A percentile compares a stretch with the other conserved stretches of the same genome.
phyloP scores from a whole-genome alignment of 2,888 invertebrate genomes.

The Heteropelma amictum region DNA sequence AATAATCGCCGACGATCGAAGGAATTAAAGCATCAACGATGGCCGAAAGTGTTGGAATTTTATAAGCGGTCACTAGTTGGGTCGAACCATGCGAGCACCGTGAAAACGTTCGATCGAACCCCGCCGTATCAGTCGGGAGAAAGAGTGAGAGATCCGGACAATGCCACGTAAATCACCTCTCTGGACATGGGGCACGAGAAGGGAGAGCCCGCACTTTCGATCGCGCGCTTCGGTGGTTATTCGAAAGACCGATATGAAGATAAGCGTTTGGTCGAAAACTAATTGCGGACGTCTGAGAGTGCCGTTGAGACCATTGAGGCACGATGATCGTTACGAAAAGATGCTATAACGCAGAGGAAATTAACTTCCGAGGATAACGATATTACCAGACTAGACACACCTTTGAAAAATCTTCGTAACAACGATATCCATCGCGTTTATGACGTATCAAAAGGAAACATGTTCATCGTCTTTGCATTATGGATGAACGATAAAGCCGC shows the following conservation, averaged over 20 bases:
- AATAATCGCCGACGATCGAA: too few relatives aligned
- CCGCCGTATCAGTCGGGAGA: too few relatives aligned
- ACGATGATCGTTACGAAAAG: background rate
- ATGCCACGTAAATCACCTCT: constrained; percentile 30
- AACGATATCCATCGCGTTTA: constrained; percentile 7
- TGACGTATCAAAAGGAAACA: background rate
- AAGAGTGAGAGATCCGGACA: constrained; percentile 11
- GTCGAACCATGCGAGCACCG: too few relatives aligned
- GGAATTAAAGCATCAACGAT: too few relatives aligned
- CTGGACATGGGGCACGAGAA: constrained; percentile 8
- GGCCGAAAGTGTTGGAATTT: too few relatives aligned
- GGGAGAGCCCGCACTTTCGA: constrained; percentile 13
- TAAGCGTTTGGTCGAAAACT: constrained; percentile 28
- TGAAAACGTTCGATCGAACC: too few relatives aligned
- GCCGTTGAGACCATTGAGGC: constrained; percentile 5
- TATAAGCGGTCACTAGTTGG: too few relatives aligned
- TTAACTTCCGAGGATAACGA: constrained; percentile 33
- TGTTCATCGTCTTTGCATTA: background rate
- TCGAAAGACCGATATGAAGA: constrained; percentile 3
- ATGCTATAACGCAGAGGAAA: constrained; percentile 27
- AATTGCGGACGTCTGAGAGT: constrained; percentile 19
- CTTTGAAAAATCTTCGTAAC: constrained; percentile 8
- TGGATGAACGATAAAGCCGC: background rate
- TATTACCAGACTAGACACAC: constrained; percentile 13
- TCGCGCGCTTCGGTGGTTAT: constrained; percentile 11